These are phyloP conservation scores for Melanchra persicariae DNA, from an alignment of 2,888 invertebrate species.

Conservation along the genomic window DNA sequence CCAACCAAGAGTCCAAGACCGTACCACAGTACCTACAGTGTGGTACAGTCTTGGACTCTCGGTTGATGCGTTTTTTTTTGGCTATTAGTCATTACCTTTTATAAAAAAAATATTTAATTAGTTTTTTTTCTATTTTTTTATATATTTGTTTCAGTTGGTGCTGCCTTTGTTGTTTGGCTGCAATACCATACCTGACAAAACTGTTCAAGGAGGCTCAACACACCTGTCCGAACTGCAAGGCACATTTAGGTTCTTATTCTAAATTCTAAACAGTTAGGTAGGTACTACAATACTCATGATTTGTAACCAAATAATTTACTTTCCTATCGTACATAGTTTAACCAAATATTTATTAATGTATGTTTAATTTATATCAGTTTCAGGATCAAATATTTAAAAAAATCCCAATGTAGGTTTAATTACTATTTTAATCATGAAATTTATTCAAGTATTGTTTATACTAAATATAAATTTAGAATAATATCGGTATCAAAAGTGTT, in stretches of 20 bases:
- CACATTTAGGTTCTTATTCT: conserved; percentile 81
- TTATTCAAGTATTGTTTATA: conserved; percentile 31
- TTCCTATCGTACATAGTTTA: not conserved
- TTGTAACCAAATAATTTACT: not conserved
- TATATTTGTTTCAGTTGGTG: conserved; percentile 84
- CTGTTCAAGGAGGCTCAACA: conserved; percentile 83
- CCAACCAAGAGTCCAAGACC: too few species aligned
- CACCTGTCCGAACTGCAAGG: conserved; percentile 84
- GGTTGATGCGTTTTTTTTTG: not conserved
- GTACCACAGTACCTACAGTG: too few species aligned
- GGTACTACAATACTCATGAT: conserved; percentile 24
- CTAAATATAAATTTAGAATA: conserved; percentile 39
- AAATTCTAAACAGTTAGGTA: conserved; percentile 59
- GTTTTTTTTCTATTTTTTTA: not conserved
- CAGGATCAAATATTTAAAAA: conserved; percentile 14
- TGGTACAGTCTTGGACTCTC: too few species aligned
- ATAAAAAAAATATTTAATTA: not conserved
- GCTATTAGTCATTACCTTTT: not conserved
- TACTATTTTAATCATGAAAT: conserved; percentile 42
- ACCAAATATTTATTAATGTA: not conserved
- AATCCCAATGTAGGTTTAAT: conserved; percentile 15
- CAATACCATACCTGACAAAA: conserved; percentile 81
- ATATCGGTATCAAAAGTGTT: conserved; percentile 19
- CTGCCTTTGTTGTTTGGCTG: conserved; percentile 83
- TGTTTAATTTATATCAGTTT: conserved; percentile 19